A percentile compares a stretch with the other conserved stretches of the same genome.
Evolutionary conservation across 2,888 invertebrate species (phyloP).

Genomic region (Crepidodera aurea): DNA sequence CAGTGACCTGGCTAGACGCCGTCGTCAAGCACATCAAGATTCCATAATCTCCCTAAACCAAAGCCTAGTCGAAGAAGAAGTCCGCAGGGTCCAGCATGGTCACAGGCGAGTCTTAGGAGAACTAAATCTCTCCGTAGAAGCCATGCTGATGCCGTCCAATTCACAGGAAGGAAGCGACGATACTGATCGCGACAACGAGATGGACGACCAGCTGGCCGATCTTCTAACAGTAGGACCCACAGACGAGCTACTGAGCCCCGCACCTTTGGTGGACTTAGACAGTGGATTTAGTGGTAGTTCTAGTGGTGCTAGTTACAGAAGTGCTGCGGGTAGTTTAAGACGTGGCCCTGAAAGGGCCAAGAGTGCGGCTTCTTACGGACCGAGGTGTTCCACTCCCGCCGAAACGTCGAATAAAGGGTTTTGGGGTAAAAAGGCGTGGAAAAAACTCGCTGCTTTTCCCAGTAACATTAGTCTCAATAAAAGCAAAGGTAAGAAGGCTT

Average conservation of each 20-base stretch:
- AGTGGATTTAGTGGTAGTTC: slow-evolving; percentile 86
- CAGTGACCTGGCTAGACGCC: slow-evolving; percentile 66
- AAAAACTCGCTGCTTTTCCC: slow-evolving; percentile 77
- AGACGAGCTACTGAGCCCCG: slow-evolving; percentile 76
- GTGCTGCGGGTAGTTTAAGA: slow-evolving; percentile 71
- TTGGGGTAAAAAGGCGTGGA: slow-evolving; percentile 82
- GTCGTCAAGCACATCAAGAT: slow-evolving; percentile 42
- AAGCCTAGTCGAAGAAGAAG: slow-evolving; percentile 83
- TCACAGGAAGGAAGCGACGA: slow-evolving; percentile 67
- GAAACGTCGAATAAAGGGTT: slow-evolving; percentile 63
- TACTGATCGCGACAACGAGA: slow-evolving; percentile 70
- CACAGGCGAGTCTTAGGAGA: slow-evolving; percentile 86
- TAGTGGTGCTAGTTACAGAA: slow-evolving; percentile 78
- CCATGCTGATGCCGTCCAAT: slow-evolving; percentile 87
- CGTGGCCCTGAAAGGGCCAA: slow-evolving; percentile 57
- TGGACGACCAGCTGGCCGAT: slow-evolving; percentile 71
- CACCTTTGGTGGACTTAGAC: slow-evolving; percentile 72
- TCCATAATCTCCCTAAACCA: slow-evolving; percentile 74
- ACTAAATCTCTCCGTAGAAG: slow-evolving; percentile 84
- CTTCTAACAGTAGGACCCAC: slow-evolving; percentile 68
- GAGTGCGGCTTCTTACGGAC: slow-evolving; percentile 49
- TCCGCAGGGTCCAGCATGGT: slow-evolving; percentile 81
- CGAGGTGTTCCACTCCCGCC: slow-evolving; percentile 45
- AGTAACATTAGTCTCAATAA: slow-evolving; percentile 76
- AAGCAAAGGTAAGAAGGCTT: slow-evolving; percentile 71